These are phyloP conservation scores for Chaenodraco wilsoni DNA, from an alignment of 2,797 vertebrate genomes.

Conservation along the genomic window DNA sequence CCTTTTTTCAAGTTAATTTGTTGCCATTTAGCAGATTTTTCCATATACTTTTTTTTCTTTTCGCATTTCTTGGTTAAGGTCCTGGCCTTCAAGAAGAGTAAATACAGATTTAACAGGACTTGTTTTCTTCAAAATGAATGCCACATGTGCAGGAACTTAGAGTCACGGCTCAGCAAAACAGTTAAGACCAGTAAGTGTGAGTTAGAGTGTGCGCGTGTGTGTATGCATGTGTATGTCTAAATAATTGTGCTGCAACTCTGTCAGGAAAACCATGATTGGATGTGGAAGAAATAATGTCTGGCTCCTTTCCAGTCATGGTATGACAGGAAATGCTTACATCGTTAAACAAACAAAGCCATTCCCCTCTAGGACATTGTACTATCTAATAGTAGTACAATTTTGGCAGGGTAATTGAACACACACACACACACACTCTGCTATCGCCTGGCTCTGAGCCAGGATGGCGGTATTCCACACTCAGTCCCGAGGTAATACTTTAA, in stretches of 20 bases:
- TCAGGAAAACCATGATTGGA: slow-evolving; percentile 62
- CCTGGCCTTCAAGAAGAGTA: slow-evolving; percentile 61
- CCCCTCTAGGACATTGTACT: slow-evolving; percentile 49
- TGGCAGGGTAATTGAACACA: slow-evolving; percentile 40
- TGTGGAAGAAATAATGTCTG: slow-evolving; percentile 55
- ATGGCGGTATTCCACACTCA: slow-evolving; percentile 48
- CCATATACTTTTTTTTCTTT: slow-evolving; percentile 11
- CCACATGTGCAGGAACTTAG: slow-evolving; percentile 76
- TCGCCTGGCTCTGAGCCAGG: slow-evolving; percentile 40
- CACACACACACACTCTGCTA: slow-evolving; percentile 23
- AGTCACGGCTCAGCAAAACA: slow-evolving; percentile 75
- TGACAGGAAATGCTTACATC: slow-evolving; percentile 69
- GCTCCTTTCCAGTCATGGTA: slow-evolving; percentile 58
- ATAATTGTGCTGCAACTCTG: slow-evolving; percentile 52
- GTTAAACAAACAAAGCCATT: slow-evolving; percentile 61
- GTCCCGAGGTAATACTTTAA: slow-evolving; percentile 64
- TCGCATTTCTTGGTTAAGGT: slow-evolving; percentile 46
- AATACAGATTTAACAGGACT: slow-evolving; percentile 75
- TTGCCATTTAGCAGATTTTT: slow-evolving; percentile 31
- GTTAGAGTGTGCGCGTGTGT: slow-evolving; percentile 29
- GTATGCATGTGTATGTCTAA: slow-evolving; percentile 15
- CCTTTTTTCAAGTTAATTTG: slow-evolving; percentile 20
- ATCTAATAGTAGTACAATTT: slow-evolving; percentile 57
- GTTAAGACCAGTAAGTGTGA: slow-evolving; percentile 72
- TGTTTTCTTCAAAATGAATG: slow-evolving; percentile 74